Conservation (phyloP, 2,888 invertebrate species). For the Anticlea derivata region DNA sequence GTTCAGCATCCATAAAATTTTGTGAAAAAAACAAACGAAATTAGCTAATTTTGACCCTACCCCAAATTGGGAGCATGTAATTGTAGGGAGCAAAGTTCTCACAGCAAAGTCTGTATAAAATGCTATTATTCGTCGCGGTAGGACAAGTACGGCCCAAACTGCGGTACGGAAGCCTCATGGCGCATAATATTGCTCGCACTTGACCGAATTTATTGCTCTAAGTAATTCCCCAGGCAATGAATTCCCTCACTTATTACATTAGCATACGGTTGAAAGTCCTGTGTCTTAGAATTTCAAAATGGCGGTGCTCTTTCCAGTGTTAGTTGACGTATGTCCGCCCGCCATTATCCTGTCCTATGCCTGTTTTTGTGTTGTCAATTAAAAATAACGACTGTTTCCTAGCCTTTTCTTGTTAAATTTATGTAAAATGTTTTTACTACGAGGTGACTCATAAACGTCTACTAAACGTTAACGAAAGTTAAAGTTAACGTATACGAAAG, state of each 20-base stretch:
- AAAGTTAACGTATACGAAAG: too few species aligned
- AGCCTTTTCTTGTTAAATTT: constrained; percentile 4
- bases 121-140: too few species aligned
- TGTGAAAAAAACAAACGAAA: too few species aligned
- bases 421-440: too few species aligned
- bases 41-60: too few species aligned
- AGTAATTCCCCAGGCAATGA: constrained; percentile 12
- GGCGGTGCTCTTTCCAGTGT: constrained; percentile 14
- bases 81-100: too few species aligned
- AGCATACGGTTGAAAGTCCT: constrained; percentile 8
- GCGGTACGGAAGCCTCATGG: neutral
- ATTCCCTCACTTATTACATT: neutral
- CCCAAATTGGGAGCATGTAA: too few species aligned
- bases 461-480: too few species aligned
- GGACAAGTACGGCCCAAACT: too few species aligned
- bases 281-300: constrained; percentile 10
- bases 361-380: constrained; percentile 31
- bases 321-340: constrained; percentile 20
- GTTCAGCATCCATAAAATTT: too few species aligned
- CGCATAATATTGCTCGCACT: neutral
- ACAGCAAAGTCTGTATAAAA: too few species aligned
- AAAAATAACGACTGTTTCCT: constrained; percentile 25
- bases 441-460: too few species aligned
- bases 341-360: constrained; percentile 26
- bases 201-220: neutral